A percentile compares a stretch with the other conserved stretches of the same genome.
These are phyloP conservation scores for Dolichotis patagonum DNA, from an alignment of 2,113 vertebrate genomes.

Conservation along the genomic window DNA sequence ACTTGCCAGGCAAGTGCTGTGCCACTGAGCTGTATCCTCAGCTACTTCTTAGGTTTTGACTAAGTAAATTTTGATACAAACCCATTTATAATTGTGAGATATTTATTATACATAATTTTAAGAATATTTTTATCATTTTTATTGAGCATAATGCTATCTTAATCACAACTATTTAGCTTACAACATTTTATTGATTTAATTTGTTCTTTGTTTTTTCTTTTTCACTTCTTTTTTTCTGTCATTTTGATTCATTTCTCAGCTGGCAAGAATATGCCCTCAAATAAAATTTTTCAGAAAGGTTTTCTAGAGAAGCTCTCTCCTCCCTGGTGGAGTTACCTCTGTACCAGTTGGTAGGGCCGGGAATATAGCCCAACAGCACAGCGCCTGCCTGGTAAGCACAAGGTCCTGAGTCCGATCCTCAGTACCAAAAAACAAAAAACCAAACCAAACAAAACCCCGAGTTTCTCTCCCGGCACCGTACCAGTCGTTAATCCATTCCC, in stretches of 20 bases:
- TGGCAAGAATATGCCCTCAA: not conserved
- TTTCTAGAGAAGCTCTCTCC: not conserved
- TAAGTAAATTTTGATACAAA: constrained; percentile 10
- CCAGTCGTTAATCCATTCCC: not conserved
- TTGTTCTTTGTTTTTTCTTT: not conserved
- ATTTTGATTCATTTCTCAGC: constrained; percentile 5
- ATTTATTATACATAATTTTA: not conserved
- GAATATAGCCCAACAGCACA: no score
- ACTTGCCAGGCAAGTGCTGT: no score
- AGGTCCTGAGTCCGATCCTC: no score
- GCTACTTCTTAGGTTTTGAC: not conserved
- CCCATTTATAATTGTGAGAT: not conserved
- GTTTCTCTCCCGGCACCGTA: no score
- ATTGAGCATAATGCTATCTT: not conserved
- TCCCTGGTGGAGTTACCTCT: no score
- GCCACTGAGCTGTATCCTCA: no score
- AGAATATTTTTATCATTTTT: not conserved
- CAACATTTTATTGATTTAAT: not conserved
- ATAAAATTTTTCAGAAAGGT: not conserved
- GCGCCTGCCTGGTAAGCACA: no score
- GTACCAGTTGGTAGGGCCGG: no score
- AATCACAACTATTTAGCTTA: not conserved
- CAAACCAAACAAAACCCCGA: no score
- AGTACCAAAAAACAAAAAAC: no score
- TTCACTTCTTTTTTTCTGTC: not conserved